A percentile compares a stretch with the other conserved stretches of the same genome.
These are phyloP conservation scores for Danio kyathit DNA, from an alignment of 2,797 vertebrate genomes.

Conservation along the genomic window DNA sequence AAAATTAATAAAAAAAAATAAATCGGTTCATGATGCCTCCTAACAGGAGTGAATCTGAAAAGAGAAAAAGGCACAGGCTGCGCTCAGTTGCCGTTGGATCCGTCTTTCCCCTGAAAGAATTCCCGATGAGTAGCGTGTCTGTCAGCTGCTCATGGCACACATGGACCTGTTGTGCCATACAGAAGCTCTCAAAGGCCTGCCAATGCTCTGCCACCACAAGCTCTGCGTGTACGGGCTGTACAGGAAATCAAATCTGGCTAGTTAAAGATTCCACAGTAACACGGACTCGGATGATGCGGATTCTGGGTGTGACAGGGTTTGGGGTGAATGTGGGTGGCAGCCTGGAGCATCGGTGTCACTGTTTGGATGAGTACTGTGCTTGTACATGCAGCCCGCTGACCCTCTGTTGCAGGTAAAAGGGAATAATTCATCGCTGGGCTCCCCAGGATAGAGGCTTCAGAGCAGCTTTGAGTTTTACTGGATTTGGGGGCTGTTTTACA, in stretches of 20 bases:
- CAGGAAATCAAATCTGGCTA: constrained; percentile 36
- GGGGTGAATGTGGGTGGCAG: constrained; percentile 34
- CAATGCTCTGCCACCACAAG: constrained; percentile 9
- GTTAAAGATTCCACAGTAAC: constrained; percentile 19
- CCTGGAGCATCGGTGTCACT: constrained; percentile 37
- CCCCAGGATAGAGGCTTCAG: constrained; percentile 44
- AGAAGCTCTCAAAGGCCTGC: constrained; percentile 41
- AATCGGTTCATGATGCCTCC: not conserved
- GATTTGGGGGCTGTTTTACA: constrained; percentile 34
- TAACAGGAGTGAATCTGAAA: not conserved
- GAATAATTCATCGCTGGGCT: constrained; percentile 67
- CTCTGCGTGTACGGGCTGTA: not conserved
- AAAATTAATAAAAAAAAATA: not conserved
- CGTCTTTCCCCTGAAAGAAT: constrained; percentile 40
- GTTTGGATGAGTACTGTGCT: constrained; percentile 51
- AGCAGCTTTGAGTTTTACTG: constrained; percentile 46
- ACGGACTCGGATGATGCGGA: constrained; percentile 30
- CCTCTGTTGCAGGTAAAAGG: constrained; percentile 72
- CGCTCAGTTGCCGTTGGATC: constrained; percentile 55
- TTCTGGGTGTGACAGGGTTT: not conserved
- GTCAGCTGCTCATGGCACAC: constrained; percentile 35
- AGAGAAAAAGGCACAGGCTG: constrained; percentile 35
- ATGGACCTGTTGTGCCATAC: constrained; percentile 24
- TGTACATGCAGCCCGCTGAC: constrained; percentile 70
- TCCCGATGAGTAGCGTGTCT: constrained; percentile 27